Evolutionary conservation across 2,113 vertebrate species (phyloP).

Genomic region (Cyanocitta stelleri): DNA sequence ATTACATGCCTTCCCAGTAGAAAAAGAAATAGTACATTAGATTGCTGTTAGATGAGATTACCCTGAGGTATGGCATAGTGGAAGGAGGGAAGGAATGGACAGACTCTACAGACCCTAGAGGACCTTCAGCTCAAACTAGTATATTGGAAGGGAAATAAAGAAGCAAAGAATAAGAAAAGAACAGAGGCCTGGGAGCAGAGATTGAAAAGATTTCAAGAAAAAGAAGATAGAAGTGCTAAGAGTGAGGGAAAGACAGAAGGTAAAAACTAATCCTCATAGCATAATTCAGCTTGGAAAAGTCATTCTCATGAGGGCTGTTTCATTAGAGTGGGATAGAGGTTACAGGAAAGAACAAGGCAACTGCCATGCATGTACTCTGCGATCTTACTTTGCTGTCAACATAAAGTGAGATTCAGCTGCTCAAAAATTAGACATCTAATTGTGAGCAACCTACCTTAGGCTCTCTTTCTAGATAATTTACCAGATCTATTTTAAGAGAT

Average conservation of each 20-base stretch:
- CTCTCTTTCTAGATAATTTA: slow-evolving; percentile 2
- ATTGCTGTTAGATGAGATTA: slow-evolving; percentile 13
- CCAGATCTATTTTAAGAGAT: not conserved
- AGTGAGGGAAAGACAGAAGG: not conserved
- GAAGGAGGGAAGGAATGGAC: not conserved
- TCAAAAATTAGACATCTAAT: not conserved
- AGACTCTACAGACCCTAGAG: not conserved
- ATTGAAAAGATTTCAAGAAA: not conserved
- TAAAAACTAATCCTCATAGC: not conserved
- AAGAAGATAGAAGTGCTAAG: not conserved
- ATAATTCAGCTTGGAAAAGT: not conserved
- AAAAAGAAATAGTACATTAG: not conserved
- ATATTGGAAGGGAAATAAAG: not conserved
- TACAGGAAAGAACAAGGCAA: not conserved
- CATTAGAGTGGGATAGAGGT: not conserved
- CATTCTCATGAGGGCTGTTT: not conserved
- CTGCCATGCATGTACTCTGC: not conserved
- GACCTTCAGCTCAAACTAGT: not conserved
- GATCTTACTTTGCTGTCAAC: not conserved
- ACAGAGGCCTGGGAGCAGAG: not conserved
- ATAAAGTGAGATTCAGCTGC: not conserved
- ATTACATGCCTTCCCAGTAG: not conserved
- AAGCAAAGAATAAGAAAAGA: not conserved
- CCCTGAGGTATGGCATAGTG: not conserved
- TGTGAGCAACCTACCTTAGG: not conserved